These are phyloP conservation scores for Cossypha caffra DNA, from an alignment of 2,797 vertebrate genomes.

Conservation along the genomic window DNA sequence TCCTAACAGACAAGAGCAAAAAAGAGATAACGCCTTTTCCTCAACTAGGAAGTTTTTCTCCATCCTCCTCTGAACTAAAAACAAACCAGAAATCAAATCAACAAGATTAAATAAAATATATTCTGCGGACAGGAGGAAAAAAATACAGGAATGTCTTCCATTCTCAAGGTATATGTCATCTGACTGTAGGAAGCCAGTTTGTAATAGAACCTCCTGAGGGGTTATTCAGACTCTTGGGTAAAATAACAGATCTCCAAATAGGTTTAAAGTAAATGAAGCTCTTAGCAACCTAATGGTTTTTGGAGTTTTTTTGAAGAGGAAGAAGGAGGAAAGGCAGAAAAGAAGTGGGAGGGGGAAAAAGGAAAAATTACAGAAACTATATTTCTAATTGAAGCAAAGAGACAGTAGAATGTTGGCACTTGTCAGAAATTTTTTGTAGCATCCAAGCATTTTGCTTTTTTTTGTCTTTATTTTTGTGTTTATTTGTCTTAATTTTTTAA, in stretches of 20 bases:
- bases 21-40: neutral
- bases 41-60: neutral
- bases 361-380: neutral
- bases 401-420: neutral
- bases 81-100: neutral
- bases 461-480: neutral
- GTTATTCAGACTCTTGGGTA: neutral
- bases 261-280: neutral
- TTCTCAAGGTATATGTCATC: neutral
- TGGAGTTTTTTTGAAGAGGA: neutral
- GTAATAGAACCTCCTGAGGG: neutral
- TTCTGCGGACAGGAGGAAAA: neutral
- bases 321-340: neutral
- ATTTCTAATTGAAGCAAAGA: neutral
- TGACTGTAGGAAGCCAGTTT: neutral
- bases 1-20: neutral
- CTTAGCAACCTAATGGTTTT: neutral
- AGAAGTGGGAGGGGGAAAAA: fast-evolving
- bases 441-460: neutral
- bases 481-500: neutral
- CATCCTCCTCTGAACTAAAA: neutral
- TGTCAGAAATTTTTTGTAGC: neutral
- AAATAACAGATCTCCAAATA: conserved; percentile 1
- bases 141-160: neutral
- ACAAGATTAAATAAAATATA: neutral